Conservation (phyloP, 2,797 vertebrate genomes). For the Mallotus villosus region DNA sequence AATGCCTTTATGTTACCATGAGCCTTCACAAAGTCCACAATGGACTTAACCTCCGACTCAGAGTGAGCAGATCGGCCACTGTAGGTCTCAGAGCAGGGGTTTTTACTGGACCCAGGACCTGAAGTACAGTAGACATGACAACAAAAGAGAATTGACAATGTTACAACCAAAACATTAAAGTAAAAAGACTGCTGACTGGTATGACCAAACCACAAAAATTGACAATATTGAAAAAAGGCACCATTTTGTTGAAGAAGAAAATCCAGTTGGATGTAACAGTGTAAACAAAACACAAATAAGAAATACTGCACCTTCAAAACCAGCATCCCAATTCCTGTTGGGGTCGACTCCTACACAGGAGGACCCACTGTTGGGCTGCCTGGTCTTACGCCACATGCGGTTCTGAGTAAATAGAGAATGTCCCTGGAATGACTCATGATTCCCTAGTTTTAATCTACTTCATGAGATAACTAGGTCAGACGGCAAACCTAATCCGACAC, state of each 20-base stretch:
- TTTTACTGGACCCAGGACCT: constrained; percentile 82
- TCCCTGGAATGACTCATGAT: not conserved
- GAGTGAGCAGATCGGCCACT: constrained; percentile 81
- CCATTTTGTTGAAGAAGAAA: too few relatives aligned
- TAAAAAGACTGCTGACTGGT: too few relatives aligned
- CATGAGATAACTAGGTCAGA: not conserved
- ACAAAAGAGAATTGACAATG: not conserved
- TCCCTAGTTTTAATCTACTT: not conserved
- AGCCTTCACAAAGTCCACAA: constrained; percentile 87
- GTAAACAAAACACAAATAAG: not conserved
- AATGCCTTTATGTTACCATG: constrained; percentile 89
- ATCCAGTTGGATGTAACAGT: too few relatives aligned
- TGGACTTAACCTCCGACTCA: constrained; percentile 87
- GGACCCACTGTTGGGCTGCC: constrained; percentile 73
- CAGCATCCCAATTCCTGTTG: constrained; percentile 94
- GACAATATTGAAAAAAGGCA: too few relatives aligned
- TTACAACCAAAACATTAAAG: not conserved
- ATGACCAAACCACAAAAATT: too few relatives aligned
- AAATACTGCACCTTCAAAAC: constrained; percentile 80
- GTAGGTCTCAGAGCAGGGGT: constrained; percentile 84
- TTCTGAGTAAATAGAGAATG: constrained; percentile 70
- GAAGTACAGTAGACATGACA: not conserved
- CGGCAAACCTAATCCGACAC: not conserved
- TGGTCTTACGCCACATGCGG: constrained; percentile 96
- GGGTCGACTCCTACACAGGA: constrained; percentile 85